These are phyloP conservation scores for Gastracanthus pulcherrimus DNA, from an alignment of 2,888 invertebrate genomes.

Conservation along the genomic window DNA sequence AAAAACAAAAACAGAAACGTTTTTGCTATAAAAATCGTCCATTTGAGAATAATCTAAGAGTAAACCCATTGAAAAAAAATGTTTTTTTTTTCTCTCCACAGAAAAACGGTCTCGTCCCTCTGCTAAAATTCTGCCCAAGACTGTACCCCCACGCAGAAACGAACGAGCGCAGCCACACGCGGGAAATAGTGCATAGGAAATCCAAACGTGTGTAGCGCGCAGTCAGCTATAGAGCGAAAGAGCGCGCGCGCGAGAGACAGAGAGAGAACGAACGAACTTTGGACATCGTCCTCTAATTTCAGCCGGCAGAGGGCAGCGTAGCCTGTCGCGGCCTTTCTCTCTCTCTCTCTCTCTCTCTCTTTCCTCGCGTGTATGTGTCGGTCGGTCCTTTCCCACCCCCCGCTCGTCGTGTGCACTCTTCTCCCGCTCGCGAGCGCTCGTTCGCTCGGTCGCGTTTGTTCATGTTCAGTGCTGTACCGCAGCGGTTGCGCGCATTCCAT, in stretches of 20 bases:
- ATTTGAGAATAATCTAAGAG: too few species aligned
- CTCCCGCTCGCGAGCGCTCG: not conserved
- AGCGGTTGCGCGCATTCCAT: conserved; percentile 54
- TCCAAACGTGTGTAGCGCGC: conserved; percentile 65
- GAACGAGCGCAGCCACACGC: conserved; percentile 59
- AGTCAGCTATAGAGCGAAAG: conserved; percentile 38
- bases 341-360: conserved; percentile 20
- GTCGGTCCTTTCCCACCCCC: conserved; percentile 59
- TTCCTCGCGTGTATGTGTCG: conserved; percentile 62
- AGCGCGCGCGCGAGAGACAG: conserved; percentile 29
- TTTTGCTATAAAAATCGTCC: too few species aligned
- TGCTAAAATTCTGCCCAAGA: conserved; percentile 40
- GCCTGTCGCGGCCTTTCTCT: not conserved
- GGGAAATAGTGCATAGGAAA: conserved; percentile 73
- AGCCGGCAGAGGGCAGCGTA: conserved; percentile 68
- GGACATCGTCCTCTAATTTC: conserved; percentile 73
- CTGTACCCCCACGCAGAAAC: conserved; percentile 28
- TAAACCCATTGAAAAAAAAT: too few species aligned
- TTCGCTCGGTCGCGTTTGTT: conserved; percentile 42
- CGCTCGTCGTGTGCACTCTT: conserved; percentile 33
- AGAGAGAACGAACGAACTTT: conserved; percentile 63
- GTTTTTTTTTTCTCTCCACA: too few species aligned
- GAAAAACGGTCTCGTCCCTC: too few species aligned
- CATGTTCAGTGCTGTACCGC: conserved; percentile 46
- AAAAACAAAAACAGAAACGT: too few species aligned